phyloP scores from a whole-genome alignment of 2,888 invertebrate genomes.

The Meloe dianella region DNA sequence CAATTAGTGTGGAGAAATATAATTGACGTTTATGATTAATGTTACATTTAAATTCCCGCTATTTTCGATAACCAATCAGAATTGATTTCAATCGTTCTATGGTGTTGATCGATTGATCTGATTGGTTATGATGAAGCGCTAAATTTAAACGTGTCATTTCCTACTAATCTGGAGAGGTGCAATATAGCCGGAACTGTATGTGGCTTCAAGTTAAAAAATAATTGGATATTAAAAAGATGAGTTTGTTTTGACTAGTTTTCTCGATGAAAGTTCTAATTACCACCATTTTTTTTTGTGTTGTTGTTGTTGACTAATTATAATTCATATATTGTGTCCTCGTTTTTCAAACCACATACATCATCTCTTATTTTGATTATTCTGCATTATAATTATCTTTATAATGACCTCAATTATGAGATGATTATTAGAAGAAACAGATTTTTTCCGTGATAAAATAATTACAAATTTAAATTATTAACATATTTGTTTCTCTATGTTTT shows the following conservation, averaged over 20 bases:
- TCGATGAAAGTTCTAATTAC: not conserved
- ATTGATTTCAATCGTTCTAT: not conserved
- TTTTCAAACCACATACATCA: not conserved
- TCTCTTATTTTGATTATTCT: not conserved
- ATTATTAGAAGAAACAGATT: not conserved
- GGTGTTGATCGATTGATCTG: not conserved
- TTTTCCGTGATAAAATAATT: not conserved
- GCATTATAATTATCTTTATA: not conserved
- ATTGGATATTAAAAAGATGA: not conserved
- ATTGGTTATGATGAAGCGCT: not conserved
- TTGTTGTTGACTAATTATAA: not conserved
- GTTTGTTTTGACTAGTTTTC: not conserved
- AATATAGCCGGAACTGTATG: not conserved
- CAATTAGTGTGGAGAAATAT: not conserved
- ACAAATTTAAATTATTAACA: not conserved
- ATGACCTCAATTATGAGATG: not conserved
- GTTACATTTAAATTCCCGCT: too few species aligned
- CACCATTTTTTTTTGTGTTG: not conserved
- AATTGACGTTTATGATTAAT: too few species aligned
- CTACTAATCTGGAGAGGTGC: too few species aligned
- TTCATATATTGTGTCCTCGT: not conserved
- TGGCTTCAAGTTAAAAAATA: too few species aligned
- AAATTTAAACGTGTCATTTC: not conserved
- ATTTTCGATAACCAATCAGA: not conserved
- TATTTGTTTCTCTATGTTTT: too few species aligned